Base-by-base conservation (phyloP, 2,888 invertebrate species). In the Stenoptilia bipunctidactyla region DNA sequence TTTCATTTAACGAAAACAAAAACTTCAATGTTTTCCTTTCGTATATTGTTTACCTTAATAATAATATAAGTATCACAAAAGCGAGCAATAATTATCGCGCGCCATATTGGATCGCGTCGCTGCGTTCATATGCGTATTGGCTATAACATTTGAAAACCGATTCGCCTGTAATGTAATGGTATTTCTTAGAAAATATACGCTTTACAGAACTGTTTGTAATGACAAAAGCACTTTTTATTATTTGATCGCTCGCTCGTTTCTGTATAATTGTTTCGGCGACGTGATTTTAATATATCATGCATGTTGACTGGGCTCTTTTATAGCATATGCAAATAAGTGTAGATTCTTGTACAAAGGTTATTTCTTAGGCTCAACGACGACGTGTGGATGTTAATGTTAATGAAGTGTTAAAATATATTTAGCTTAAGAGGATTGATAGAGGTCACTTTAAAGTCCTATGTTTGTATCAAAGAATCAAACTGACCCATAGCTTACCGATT, bases 271-370 rank as follows among this genome's bases (percentile, higher is more conserved):
- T 77, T 70, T 65, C 66, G 64, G 52, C 62, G 69, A 79, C 80
- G 80, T 80, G 80, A 73, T 79, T 79, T 79, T 79, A 76, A 80
- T 80, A 76, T 72, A 79, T 77, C 75, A 77, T 73, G 76, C 73
- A 64, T 68, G 70, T 74, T 68, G 69, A 57, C 61, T 67, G 64
- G 63, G 47, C 60, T 65, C 69, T 65, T 76, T 79, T 68, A 77
- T 74, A 61, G 61, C 48, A 56, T 73, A 79, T 75, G 79, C 68
- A 69, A 80, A 82, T 79, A 58, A 58, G 60, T 53, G 49, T 53
- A 54, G 61, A 63, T 64, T 59, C 55, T 53, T 48, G 44, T 43
- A 34, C 36, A 46, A 45, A 48, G 46, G 46, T 8, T n/a, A n/a
- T n/a, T n/a, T 20, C 20, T 20, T 20, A 20, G 20, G 20, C 20